Percentiles rank a stretch among this genome's conserved stretches.
phyloP scores from a whole-genome alignment of 1,140 invertebrate species.

The Ceratina calcarata region DNA sequence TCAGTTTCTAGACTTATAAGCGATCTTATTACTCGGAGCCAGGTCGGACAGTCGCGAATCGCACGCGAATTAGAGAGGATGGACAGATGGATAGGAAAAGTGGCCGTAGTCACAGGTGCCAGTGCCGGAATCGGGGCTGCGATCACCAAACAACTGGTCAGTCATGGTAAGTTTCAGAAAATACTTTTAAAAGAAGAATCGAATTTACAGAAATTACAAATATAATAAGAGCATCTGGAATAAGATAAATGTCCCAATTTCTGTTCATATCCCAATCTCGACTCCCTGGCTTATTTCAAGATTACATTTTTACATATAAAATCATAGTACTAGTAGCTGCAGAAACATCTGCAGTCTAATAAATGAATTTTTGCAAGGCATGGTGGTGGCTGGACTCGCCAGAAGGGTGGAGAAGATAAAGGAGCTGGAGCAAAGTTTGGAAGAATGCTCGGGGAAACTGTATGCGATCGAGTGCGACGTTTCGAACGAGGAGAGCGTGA shows the following conservation, averaged over 20 bases:
- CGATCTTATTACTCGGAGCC: slow-evolving; percentile 31
- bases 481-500: slow-evolving; percentile 83
- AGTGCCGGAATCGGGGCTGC: slow-evolving; percentile 82
- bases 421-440: slow-evolving; percentile 58
- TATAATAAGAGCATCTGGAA: too few relatives aligned
- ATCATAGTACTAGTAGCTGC: too few relatives aligned
- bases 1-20: slow-evolving; percentile 42
- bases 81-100: slow-evolving; percentile 81
- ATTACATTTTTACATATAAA: too few relatives aligned
- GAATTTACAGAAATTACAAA: too few relatives aligned
- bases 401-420: slow-evolving; percentile 80
- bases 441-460: slow-evolving; percentile 67
- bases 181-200: too few relatives aligned
- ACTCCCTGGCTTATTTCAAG: too few relatives aligned
- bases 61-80: slow-evolving; percentile 66
- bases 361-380: slow-evolving; percentile 68
- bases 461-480: slow-evolving; percentile 82
- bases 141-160: slow-evolving; percentile 62
- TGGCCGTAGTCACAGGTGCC: slow-evolving; percentile 82
- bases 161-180: slow-evolving; percentile 47
- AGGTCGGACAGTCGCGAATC: slow-evolving; percentile 29
- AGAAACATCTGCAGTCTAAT: too few relatives aligned
- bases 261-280: too few relatives aligned
- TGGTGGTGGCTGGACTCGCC: slow-evolving; percentile 83
- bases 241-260: too few relatives aligned